phyloP scores from a whole-genome alignment of 2,113 vertebrate genomes.

The Oxygymnocypris stewartii region DNA sequence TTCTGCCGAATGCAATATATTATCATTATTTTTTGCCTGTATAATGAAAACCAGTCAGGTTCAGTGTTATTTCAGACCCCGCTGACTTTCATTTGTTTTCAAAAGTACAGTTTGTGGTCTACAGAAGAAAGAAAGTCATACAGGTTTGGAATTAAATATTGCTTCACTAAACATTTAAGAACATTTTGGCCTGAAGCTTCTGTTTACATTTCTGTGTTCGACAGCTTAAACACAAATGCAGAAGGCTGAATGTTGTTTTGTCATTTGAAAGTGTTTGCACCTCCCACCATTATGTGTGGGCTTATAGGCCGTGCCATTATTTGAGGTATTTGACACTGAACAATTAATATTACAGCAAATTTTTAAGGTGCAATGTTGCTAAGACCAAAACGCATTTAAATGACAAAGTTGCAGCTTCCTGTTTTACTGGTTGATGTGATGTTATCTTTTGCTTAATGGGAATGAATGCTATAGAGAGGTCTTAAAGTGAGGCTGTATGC shows the following conservation, averaged over 20 bases:
- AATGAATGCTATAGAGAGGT: neutral
- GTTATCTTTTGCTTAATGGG: constrained; percentile 3
- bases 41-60: neutral
- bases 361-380: neutral
- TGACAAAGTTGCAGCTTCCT: neutral
- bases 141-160: neutral
- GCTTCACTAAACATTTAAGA: neutral
- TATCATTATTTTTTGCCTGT: neutral
- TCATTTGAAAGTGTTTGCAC: neutral
- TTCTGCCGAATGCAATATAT: neutral
- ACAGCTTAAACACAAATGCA: neutral
- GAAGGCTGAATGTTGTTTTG: neutral
- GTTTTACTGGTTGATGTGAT: neutral
- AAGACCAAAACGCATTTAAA: neutral
- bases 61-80: neutral
- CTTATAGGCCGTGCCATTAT: neutral
- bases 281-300: neutral
- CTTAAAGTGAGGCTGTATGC: constrained; percentile 4
- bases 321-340: neutral
- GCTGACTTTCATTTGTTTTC: neutral
- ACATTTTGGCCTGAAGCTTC: neutral
- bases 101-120: neutral
- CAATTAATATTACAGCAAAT: neutral
- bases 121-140: neutral
- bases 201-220: neutral